These are phyloP conservation scores for Ennomos erosarius DNA, from an alignment of 2,888 invertebrate species.

Conservation along the genomic window DNA sequence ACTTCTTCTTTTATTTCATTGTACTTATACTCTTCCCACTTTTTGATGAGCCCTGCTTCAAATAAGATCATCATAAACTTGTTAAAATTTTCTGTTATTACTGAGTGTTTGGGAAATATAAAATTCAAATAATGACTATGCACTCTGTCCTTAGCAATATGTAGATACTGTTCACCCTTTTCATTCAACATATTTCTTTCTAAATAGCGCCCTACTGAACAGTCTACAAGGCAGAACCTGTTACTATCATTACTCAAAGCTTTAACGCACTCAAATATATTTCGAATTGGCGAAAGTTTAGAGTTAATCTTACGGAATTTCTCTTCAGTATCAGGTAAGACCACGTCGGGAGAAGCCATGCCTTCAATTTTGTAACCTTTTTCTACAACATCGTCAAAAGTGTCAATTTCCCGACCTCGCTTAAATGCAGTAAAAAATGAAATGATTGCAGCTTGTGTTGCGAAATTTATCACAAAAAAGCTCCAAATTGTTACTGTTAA, in stretches of 20 bases:
- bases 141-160: slow-evolving; percentile 70
- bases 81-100: slow-evolving; percentile 61
- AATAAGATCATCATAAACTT: slow-evolving; percentile 61
- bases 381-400: slow-evolving; percentile 72
- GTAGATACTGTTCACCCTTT: slow-evolving; percentile 73
- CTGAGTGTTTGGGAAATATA: slow-evolving; percentile 65
- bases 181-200: slow-evolving; percentile 65
- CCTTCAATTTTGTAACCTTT: slow-evolving; percentile 74
- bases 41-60: slow-evolving; percentile 72
- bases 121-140: slow-evolving; percentile 73
- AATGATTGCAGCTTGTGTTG: slow-evolving; percentile 72
- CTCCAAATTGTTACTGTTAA: slow-evolving; percentile 69
- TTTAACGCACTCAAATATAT: slow-evolving; percentile 62
- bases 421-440: slow-evolving; percentile 74
- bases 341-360: slow-evolving; percentile 72
- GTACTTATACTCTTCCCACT: slow-evolving; percentile 76
- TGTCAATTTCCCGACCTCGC: slow-evolving; percentile 73
- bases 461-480: slow-evolving; percentile 73
- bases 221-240: slow-evolving; percentile 75
- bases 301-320: slow-evolving; percentile 63
- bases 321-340: slow-evolving; percentile 71
- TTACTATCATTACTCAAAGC: slow-evolving; percentile 60
- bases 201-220: slow-evolving; percentile 68
- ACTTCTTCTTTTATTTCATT: slow-evolving; percentile 68
- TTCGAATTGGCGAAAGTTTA: slow-evolving; percentile 56